Evolutionary conservation across 2,888 invertebrate genomes (phyloP).

Genomic region (Tryphoninae sp.): DNA sequence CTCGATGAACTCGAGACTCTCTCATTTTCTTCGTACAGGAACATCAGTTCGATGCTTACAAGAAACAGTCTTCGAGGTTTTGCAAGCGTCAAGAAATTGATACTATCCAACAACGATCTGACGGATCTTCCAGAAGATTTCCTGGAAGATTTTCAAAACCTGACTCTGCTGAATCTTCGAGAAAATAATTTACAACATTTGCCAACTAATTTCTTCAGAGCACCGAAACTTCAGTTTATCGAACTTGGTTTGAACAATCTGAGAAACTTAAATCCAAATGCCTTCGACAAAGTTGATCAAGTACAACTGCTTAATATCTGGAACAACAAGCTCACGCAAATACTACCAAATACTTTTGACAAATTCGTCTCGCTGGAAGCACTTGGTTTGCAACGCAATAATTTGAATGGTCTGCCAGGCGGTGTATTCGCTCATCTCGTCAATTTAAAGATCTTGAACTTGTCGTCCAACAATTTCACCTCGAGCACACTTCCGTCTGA

Average conservation of each 20-base stretch:
- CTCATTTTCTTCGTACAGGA: constrained; percentile 65
- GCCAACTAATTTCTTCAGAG: constrained; percentile 70
- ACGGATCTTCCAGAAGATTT: constrained; percentile 85
- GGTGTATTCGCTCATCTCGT: constrained; percentile 85
- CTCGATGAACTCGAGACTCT: constrained; percentile 62
- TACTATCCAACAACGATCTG: constrained; percentile 85
- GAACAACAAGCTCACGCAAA: constrained; percentile 86
- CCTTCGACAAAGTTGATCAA: constrained; percentile 84
- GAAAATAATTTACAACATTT: constrained; percentile 60
- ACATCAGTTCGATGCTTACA: constrained; percentile 78
- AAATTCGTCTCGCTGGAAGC: constrained; percentile 85
- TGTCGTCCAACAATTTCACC: constrained; percentile 87
- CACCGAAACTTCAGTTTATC: constrained; percentile 82
- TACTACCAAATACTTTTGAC: constrained; percentile 85
- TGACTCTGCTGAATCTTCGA: constrained; percentile 85
- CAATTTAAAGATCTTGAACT: constrained; percentile 85
- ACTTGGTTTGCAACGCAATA: constrained; percentile 87
- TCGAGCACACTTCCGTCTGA: constrained; percentile 83
- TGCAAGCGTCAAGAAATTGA: constrained; percentile 82
- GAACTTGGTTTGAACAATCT: constrained; percentile 86
- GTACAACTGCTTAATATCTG: constrained; percentile 86
- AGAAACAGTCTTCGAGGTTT: constrained; percentile 85
- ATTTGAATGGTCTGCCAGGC: constrained; percentile 84
- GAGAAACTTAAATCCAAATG: constrained; percentile 83
- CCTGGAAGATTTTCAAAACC: constrained; percentile 82